These are phyloP conservation scores for Agraylea sexmaculata DNA, from an alignment of 1,140 invertebrate species.

Conservation along the genomic window DNA sequence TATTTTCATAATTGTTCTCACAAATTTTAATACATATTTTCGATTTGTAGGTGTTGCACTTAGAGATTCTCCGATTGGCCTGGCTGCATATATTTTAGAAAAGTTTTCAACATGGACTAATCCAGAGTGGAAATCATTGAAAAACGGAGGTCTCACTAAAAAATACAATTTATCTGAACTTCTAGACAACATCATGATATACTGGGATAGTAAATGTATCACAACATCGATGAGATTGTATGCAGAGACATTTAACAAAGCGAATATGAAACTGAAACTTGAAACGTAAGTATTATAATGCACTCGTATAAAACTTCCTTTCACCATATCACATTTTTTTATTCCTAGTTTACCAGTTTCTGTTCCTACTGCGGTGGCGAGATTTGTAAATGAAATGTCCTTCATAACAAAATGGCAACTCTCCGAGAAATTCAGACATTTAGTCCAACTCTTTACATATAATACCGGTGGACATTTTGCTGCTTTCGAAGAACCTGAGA, in stretches of 20 bases:
- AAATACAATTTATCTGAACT: conserved; percentile 53
- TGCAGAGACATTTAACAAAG: conserved; percentile 46
- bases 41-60: conserved; percentile 43
- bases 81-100: conserved; percentile 69
- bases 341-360: too few species aligned
- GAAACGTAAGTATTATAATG: conserved; percentile 34
- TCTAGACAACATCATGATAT: conserved; percentile 81
- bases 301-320: too few species aligned
- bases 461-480: too few species aligned
- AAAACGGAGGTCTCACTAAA: conserved; percentile 55
- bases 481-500: too few species aligned
- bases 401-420: too few species aligned
- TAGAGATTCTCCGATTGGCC: conserved; percentile 53
- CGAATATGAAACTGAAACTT: conserved; percentile 29
- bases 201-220: conserved; percentile 69
- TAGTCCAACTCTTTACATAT: too few species aligned
- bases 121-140: conserved; percentile 31
- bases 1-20: background rate
- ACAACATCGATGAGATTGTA: conserved; percentile 68
- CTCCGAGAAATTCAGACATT: too few species aligned
- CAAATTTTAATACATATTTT: conserved; percentile 4
- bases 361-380: too few species aligned
- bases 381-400: too few species aligned
- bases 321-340: too few species aligned
- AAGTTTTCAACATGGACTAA: conserved; percentile 72